Evolutionary conservation across 1,140 invertebrate genomes (phyloP).

Genomic region (Papilio glaucus): DNA sequence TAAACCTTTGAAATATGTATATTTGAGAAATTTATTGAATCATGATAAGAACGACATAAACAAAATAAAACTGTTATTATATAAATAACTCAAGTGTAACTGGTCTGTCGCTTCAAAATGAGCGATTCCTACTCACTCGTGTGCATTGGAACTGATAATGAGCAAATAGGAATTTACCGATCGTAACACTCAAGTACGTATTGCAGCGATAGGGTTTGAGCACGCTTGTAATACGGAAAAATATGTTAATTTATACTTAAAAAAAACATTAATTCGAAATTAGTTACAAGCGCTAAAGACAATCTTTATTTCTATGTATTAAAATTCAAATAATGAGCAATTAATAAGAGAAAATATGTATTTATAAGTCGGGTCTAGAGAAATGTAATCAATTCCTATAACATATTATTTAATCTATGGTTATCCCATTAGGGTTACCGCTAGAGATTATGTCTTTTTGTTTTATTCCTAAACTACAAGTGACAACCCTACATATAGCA

Average conservation of each 20-base stretch:
- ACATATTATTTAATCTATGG: no score
- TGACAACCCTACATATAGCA: conserved; percentile 17
- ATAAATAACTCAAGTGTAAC: not conserved
- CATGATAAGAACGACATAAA: no score
- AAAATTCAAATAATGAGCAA: no score
- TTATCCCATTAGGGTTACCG: not conserved
- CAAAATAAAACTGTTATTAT: not conserved
- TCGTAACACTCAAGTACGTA: conserved; percentile 21
- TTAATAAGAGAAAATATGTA: no score
- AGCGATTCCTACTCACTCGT: not conserved
- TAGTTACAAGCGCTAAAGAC: no score
- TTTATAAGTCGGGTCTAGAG: no score
- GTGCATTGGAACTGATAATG: conserved; percentile 9
- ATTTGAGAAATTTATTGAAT: no score
- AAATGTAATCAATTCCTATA: no score
- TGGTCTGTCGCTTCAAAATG: not conserved
- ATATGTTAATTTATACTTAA: not conserved
- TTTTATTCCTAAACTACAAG: not conserved
- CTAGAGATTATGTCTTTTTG: not conserved
- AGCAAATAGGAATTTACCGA: conserved; percentile 42
- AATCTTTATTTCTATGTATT: no score
- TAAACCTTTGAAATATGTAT: no score
- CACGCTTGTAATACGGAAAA: not conserved
- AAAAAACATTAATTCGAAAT: no score
- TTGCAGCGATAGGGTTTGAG: not conserved